Percentiles rank a stretch among this genome's conserved stretches.
Conservation (phyloP, 1,140 invertebrate species). For the Proctacanthus coquilletti region DNA sequence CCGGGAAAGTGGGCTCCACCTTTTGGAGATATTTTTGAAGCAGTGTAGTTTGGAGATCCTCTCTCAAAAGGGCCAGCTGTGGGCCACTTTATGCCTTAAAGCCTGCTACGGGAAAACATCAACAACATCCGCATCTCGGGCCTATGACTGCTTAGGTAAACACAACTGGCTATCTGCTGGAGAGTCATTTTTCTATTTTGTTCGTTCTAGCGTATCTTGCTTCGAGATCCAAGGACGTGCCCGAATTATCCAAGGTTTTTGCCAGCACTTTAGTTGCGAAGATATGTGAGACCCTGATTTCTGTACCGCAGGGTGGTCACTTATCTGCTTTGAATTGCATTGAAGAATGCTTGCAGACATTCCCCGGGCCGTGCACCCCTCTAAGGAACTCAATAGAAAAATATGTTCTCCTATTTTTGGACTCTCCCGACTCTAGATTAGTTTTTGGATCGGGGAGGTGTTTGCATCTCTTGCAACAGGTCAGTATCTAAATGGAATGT, state of each 20-base stretch:
- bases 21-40: not conserved
- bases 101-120: no score
- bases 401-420: constrained; percentile 5
- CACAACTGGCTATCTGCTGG: no score
- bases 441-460: constrained; percentile 5
- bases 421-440: constrained; percentile 2
- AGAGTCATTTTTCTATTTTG: no score
- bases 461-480: constrained; percentile 6
- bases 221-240: constrained; percentile 1
- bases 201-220: no score
- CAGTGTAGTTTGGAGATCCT: not conserved
- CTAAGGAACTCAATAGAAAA: constrained; percentile 4
- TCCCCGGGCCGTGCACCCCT: constrained; percentile 5
- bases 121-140: no score
- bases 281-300: constrained; percentile 5
- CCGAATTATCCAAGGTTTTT: constrained; percentile 8
- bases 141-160: no score
- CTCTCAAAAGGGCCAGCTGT: not conserved
- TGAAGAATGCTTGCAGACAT: constrained; percentile 4
- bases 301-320: not conserved
- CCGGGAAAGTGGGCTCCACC: not conserved
- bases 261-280: constrained; percentile 5
- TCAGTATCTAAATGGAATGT: not conserved
- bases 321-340: constrained; percentile 4
- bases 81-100: not conserved